Percentiles rank a stretch among this genome's conserved stretches.
Conservation (phyloP, 2,888 invertebrate genomes). For the Aphodius granarius region DNA sequence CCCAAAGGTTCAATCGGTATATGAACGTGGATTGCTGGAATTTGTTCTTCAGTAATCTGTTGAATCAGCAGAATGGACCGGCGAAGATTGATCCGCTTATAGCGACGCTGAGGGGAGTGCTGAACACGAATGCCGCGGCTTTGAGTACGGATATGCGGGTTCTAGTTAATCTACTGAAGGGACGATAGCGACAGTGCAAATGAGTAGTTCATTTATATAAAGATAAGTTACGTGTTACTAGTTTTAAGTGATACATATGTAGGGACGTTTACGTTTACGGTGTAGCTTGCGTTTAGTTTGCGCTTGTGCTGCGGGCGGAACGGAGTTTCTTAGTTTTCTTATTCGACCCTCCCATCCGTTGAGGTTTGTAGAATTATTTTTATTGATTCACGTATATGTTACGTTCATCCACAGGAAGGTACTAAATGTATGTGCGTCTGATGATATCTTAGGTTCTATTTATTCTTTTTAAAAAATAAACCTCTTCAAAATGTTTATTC, state of each 20-base stretch:
- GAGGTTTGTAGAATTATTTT: background rate
- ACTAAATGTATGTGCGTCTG: background rate
- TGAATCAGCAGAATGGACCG: slow-evolving; percentile 63
- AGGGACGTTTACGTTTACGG: background rate
- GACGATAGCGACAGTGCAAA: slow-evolving; percentile 43
- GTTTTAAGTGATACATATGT: background rate
- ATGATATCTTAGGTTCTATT: background rate
- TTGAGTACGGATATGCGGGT: slow-evolving; percentile 42
- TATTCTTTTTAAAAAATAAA: background rate
- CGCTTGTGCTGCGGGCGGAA: background rate
- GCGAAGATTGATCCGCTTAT: slow-evolving; percentile 44
- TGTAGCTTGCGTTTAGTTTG: background rate
- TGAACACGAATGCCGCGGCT: slow-evolving; percentile 39
- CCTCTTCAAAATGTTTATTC: background rate
- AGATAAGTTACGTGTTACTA: background rate
- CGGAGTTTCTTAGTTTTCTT: background rate
- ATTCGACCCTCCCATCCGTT: background rate
- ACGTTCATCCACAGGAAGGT: background rate
- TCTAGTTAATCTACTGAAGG: slow-evolving; percentile 46
- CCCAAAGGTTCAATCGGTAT: slow-evolving; percentile 46
- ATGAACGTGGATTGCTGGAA: slow-evolving; percentile 66
- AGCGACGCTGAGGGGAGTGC: slow-evolving; percentile 40
- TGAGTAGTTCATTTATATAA: background rate
- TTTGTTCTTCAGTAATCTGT: slow-evolving; percentile 74
- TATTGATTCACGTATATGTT: background rate